phyloP scores from a whole-genome alignment of 2,113 vertebrate species.

The Charadrius vociferus region DNA sequence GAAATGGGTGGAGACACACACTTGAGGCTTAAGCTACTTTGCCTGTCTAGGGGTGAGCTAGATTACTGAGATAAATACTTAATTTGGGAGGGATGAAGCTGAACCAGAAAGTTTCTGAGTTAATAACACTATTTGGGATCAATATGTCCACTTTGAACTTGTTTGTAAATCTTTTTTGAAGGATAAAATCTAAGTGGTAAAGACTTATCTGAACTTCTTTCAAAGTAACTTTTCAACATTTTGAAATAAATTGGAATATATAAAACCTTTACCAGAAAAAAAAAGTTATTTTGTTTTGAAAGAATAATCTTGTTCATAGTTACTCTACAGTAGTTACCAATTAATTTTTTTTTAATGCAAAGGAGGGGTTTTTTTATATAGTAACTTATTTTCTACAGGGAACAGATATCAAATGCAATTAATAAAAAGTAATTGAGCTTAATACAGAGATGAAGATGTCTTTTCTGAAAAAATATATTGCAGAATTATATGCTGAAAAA shows the following conservation, averaged over 20 bases:
- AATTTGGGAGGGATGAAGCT: not conserved
- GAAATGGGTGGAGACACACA: rapidly evolving
- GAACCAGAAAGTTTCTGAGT: not conserved
- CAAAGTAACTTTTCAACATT: not conserved
- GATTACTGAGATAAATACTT: not conserved
- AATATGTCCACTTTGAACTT: not conserved
- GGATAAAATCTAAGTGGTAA: not conserved
- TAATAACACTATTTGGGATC: not conserved
- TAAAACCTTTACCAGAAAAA: not conserved
- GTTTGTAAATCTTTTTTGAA: not conserved
- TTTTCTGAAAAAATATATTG: not conserved
- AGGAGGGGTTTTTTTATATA: not conserved
- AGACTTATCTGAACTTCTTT: not conserved
- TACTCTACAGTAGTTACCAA: not conserved
- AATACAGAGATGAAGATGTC: not conserved
- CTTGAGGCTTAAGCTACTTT: not conserved
- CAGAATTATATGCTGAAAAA: not conserved
- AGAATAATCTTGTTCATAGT: not conserved
- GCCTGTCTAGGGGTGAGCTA: not conserved
- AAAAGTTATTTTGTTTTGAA: not conserved
- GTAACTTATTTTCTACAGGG: not conserved
- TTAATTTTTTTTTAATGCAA: not conserved
- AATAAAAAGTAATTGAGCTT: not conserved
- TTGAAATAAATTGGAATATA: not conserved
- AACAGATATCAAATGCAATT: not conserved